phyloP scores from a whole-genome alignment of 2,888 invertebrate genomes.

The Hydrotaea diabolus region DNA sequence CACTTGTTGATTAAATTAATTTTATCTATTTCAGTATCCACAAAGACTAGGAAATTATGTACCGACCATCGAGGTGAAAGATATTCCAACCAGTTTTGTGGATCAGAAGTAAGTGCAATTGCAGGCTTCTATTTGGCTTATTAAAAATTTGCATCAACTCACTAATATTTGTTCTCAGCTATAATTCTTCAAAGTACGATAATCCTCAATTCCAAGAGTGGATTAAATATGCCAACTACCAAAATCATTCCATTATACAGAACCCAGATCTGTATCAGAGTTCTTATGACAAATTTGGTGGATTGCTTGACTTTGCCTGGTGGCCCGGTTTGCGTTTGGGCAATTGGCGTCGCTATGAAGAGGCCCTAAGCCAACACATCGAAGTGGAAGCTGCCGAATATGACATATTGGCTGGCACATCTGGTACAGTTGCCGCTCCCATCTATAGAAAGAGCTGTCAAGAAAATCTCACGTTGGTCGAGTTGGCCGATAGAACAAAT shows the following conservation, averaged over 20 bases:
- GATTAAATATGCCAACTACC: conserved; percentile 24
- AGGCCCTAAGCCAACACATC: conserved; percentile 39
- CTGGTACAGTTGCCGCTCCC: not conserved
- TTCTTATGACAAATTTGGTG: conserved; percentile 31
- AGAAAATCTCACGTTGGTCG: conserved; percentile 13
- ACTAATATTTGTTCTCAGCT: conserved; percentile 7
- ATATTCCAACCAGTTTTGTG: too few species aligned
- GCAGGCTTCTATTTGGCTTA: too few species aligned
- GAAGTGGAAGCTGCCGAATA: conserved; percentile 24
- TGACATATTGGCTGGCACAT: conserved; percentile 53
- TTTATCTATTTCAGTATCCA: too few species aligned
- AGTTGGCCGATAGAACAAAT: not conserved
- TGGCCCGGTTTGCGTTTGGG: conserved; percentile 62
- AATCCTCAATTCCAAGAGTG: conserved; percentile 22
- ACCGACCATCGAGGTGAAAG: too few species aligned
- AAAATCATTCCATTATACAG: conserved; percentile 44
- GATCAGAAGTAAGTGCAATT: conserved; percentile 30
- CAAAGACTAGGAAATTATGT: too few species aligned
- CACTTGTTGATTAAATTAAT: too few species aligned
- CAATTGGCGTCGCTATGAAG: conserved; percentile 60
- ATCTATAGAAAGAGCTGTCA: not conserved
- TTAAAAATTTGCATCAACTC: too few species aligned
- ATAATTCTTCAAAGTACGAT: not conserved
- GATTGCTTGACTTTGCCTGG: conserved; percentile 60
- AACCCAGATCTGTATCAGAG: not conserved